Percentiles rank a stretch among this genome's conserved stretches.
Conservation (phyloP, 2,797 vertebrate genomes). For the Anguilla pacifica region DNA sequence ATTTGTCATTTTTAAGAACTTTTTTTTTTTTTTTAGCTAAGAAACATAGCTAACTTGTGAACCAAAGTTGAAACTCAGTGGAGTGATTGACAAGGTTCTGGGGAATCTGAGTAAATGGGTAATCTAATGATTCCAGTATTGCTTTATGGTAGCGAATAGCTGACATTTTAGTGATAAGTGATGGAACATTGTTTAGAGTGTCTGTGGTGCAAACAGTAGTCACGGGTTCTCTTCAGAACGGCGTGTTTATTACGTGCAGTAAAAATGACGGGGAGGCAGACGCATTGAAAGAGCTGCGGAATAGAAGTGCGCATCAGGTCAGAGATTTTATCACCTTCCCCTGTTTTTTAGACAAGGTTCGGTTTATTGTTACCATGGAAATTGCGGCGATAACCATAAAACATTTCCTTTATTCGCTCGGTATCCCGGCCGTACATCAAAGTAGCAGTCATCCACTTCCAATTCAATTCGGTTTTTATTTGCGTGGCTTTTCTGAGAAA, state of each 20-base stretch:
- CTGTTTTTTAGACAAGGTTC: too few species aligned
- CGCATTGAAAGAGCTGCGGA: not conserved
- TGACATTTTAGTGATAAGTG: not conserved
- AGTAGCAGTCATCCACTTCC: not conserved
- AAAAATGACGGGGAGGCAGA: not conserved
- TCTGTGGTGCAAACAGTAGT: not conserved
- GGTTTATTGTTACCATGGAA: too few species aligned
- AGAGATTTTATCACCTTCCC: not conserved
- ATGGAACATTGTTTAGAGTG: not conserved
- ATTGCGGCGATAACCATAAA: too few species aligned
- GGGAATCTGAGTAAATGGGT: not conserved
- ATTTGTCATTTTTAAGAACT: not conserved
- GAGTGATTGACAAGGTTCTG: not conserved
- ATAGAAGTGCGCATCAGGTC: not conserved
- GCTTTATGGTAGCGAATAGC: not conserved
- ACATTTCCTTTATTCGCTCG: too few species aligned
- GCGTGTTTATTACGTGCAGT: not conserved
- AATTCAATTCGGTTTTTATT: too few species aligned
- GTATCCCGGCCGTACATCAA: not conserved
- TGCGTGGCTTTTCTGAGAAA: too few species aligned
- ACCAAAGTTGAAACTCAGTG: not conserved
- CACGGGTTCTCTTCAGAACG: not conserved
- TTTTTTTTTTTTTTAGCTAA: not conserved
- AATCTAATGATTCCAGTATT: not conserved
- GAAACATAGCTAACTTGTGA: not conserved